phyloP scores from a whole-genome alignment of 2,797 vertebrate species.

The Silurus lanzhouensis region DNA sequence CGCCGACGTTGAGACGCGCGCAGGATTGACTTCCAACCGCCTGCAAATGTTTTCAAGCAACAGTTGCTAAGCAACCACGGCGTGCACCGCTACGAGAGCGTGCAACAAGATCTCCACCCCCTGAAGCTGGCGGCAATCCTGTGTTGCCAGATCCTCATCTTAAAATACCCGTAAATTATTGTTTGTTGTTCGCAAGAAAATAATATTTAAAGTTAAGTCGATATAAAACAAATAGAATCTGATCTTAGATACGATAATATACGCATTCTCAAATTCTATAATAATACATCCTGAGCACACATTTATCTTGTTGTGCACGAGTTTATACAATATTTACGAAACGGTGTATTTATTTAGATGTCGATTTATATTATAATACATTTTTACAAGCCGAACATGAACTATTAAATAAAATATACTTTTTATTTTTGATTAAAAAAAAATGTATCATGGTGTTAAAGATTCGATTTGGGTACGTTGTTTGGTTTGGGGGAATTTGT shows the following conservation, averaged over 20 bases:
- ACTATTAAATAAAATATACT: too few species aligned
- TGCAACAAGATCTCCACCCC: background rate
- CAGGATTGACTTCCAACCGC: background rate
- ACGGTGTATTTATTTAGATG: too few species aligned
- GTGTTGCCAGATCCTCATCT: background rate
- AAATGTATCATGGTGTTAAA: too few species aligned
- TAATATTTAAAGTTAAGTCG: background rate
- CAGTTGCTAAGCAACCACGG: constrained; percentile 47
- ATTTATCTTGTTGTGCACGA: too few species aligned
- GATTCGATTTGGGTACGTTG: background rate
- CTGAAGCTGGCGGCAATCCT: background rate
- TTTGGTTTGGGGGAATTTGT: background rate
- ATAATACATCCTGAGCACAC: background rate
- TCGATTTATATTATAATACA: background rate
- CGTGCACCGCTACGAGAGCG: too few species aligned
- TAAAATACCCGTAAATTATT: too few species aligned
- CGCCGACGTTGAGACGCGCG: constrained; percentile 25
- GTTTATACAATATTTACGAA: too few species aligned
- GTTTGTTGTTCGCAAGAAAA: accelerated
- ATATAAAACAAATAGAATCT: background rate
- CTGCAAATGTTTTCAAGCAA: constrained; percentile 56
- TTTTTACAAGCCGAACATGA: background rate
- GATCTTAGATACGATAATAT: background rate
- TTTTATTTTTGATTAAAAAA: background rate
- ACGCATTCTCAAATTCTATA: background rate